These are phyloP conservation scores for Brachionus koreanus DNA, from an alignment of 1,140 invertebrate species.

Conservation along the genomic window DNA sequence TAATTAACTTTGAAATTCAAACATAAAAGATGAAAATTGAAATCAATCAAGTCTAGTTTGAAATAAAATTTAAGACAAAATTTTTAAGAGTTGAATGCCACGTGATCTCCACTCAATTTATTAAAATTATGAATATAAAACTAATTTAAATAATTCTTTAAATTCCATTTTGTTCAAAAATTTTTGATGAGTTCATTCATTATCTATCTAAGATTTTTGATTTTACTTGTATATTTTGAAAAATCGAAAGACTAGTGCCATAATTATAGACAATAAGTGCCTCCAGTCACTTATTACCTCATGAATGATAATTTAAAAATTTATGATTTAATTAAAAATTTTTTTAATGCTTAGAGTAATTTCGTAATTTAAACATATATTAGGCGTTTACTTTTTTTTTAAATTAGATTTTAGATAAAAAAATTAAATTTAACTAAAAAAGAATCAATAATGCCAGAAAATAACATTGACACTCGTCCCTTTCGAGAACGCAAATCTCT, in stretches of 20 bases:
- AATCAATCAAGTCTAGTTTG: neutral
- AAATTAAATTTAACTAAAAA: neutral
- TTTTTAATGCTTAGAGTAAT: too few species aligned
- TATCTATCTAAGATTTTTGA: neutral
- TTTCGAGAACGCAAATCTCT: constrained; percentile 51
- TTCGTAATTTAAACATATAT: too few species aligned
- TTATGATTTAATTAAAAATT: too few species aligned
- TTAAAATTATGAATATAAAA: neutral
- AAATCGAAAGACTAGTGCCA: too few species aligned
- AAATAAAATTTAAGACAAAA: neutral
- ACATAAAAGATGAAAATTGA: neutral
- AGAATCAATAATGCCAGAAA: constrained; percentile 31
- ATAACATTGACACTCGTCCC: constrained; percentile 34
- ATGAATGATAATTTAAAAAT: too few species aligned
- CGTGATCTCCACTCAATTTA: neutral
- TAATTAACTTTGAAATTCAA: neutral
- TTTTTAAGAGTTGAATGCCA: neutral
- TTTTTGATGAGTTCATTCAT: neutral
- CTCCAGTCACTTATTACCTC: too few species aligned
- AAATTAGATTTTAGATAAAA: neutral
- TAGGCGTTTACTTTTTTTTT: neutral
- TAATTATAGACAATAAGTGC: too few species aligned
- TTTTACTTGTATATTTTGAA: neutral
- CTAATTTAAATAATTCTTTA: neutral
- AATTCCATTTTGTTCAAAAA: neutral